A percentile compares a stretch with the other conserved stretches of the same genome.
These are phyloP conservation scores for Euzetes globulus DNA, from an alignment of 2,888 invertebrate species.

Conservation along the genomic window DNA sequence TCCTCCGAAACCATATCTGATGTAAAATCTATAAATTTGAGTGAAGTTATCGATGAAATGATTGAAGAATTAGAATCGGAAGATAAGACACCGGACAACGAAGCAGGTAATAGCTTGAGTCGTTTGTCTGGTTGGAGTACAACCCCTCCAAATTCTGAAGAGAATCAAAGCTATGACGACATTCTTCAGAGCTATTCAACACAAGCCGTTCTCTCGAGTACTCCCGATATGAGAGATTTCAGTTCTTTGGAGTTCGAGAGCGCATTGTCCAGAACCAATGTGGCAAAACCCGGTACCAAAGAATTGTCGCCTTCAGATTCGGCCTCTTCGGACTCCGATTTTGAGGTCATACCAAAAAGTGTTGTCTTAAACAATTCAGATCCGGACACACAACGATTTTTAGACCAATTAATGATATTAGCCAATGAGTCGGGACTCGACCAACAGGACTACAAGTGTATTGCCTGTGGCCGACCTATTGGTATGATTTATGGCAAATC, in stretches of 20 bases:
- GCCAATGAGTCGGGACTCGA: constrained; percentile 68
- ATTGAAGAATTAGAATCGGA: constrained; percentile 32
- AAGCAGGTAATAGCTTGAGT: constrained; percentile 41
- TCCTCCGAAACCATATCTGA: neutral
- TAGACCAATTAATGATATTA: constrained; percentile 44
- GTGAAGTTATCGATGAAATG: neutral
- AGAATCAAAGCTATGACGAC: constrained; percentile 51
- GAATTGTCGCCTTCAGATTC: constrained; percentile 3
- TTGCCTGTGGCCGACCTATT: constrained; percentile 55
- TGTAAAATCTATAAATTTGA: constrained; percentile 1
- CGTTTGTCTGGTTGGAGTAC: constrained; percentile 42
- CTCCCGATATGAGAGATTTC: constrained; percentile 37
- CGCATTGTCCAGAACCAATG: constrained; percentile 1
- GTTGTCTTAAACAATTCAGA: constrained; percentile 40
- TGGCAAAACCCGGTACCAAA: constrained; percentile 5
- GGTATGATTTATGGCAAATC: constrained; percentile 49
- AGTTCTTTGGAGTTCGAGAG: constrained; percentile 7
- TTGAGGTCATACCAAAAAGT: constrained; percentile 43
- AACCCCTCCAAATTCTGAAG: constrained; percentile 39
- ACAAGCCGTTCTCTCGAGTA: constrained; percentile 36
- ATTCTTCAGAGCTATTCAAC: constrained; percentile 54
- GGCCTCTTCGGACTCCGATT: constrained; percentile 38
- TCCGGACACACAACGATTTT: constrained; percentile 42
- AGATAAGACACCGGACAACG: constrained; percentile 11
- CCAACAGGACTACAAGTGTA: constrained; percentile 76